phyloP scores from a whole-genome alignment of 2,797 vertebrate species.

The Iguana delicatissima region DNA sequence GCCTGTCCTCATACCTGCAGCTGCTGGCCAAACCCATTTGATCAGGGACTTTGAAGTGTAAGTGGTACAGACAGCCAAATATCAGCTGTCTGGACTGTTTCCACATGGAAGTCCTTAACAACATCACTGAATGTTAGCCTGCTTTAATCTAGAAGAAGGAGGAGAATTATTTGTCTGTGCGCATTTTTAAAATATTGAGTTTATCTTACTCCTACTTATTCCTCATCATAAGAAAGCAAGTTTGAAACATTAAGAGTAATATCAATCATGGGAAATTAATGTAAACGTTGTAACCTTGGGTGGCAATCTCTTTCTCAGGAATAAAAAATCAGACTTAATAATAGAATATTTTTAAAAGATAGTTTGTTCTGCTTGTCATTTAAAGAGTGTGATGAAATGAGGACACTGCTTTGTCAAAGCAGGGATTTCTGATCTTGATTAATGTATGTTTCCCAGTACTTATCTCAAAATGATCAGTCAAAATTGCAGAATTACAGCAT shows the following conservation, averaged over 20 bases:
- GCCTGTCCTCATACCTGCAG: conserved; percentile 61
- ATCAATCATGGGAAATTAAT: conserved; percentile 4
- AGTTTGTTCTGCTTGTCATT: neutral
- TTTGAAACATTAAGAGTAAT: conserved; percentile 29
- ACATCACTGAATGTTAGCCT: conserved; percentile 39
- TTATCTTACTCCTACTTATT: neutral
- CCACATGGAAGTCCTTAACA: conserved; percentile 52
- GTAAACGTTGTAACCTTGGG: neutral
- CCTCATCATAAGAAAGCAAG: conserved; percentile 4
- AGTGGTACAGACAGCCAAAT: conserved; percentile 57
- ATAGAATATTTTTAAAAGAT: neutral
- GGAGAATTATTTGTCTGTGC: neutral
- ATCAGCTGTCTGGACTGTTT: conserved; percentile 61
- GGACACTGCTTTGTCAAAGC: neutral
- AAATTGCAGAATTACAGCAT: neutral
- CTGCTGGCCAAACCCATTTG: conserved; percentile 59
- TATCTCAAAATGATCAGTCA: neutral
- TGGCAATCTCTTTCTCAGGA: neutral
- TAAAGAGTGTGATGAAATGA: neutral
- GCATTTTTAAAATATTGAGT: conserved; percentile 40
- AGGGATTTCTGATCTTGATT: neutral
- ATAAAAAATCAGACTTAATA: conserved; percentile 33
- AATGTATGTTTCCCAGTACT: neutral
- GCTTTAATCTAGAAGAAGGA: conserved; percentile 59
- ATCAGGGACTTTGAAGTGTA: conserved; percentile 71